Evolutionary conservation across 2,888 invertebrate species (phyloP).

Genomic region (Lepidocyrtoides sp.): DNA sequence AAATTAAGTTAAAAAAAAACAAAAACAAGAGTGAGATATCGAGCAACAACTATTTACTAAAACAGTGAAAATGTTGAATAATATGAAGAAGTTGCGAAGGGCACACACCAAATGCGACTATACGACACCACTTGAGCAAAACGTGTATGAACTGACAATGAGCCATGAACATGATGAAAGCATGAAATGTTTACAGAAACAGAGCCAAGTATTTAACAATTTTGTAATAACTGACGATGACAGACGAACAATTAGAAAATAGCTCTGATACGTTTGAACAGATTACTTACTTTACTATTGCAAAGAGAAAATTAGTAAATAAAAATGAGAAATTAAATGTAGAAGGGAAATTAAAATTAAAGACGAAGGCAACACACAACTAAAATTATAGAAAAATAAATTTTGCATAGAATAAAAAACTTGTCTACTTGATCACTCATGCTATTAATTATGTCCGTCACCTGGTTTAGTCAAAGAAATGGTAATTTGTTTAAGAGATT

Average conservation of each 20-base stretch:
- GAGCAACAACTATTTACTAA: too few species aligned
- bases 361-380: not conserved
- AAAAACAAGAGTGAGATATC: too few species aligned
- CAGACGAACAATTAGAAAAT: not conserved
- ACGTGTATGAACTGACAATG: not conserved
- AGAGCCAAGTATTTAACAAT: too few species aligned
- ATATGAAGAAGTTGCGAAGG: too few species aligned
- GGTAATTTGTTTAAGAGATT: conserved; percentile 61
- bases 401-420: conserved; percentile 5
- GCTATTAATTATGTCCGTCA: conserved; percentile 71
- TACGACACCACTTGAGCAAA: too few species aligned
- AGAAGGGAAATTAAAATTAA: not conserved
- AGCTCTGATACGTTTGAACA: too few species aligned
- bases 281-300: too few species aligned
- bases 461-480: conserved; percentile 48
- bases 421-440: conserved; percentile 34
- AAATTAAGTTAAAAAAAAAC: too few species aligned
- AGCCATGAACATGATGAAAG: not conserved
- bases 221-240: not conserved
- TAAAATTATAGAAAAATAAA: not conserved
- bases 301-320: too few species aligned
- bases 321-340: too few species aligned
- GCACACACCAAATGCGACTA: too few species aligned
- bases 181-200: not conserved
- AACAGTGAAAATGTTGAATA: too few species aligned